phyloP scores from a whole-genome alignment of 92 coral and sea anemone species.

The Phymanthus crucifer region DNA sequence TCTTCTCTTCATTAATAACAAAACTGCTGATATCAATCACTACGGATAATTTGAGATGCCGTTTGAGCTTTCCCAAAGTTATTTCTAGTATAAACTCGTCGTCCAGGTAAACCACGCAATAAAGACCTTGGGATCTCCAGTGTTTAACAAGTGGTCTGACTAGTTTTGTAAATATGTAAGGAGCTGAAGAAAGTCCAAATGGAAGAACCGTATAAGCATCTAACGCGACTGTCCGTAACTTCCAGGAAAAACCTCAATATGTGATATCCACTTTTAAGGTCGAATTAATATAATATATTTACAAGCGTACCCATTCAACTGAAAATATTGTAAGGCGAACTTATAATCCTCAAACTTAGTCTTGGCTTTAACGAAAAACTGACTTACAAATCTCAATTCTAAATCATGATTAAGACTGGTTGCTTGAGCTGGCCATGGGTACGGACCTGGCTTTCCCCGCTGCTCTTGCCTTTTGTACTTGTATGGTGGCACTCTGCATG shows the following conservation, averaged over 20 bases:
- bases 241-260: slow-evolving; percentile 42
- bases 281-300: too few relatives aligned
- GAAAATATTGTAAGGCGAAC: slow-evolving; percentile 30
- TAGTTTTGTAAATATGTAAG: slow-evolving; percentile 49
- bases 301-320: slow-evolving; percentile 13
- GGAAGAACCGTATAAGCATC: slow-evolving; percentile 30
- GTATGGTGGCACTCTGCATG: slow-evolving; percentile 20
- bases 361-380: slow-evolving; percentile 16
- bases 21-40: slow-evolving; percentile 38
- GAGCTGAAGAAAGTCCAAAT: too few relatives aligned
- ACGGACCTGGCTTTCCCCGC: slow-evolving; percentile 11
- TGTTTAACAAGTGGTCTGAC: slow-evolving; percentile 42
- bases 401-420: background rate
- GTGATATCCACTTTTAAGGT: slow-evolving; percentile 56
- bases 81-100: slow-evolving; percentile 9
- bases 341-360: slow-evolving; percentile 34
- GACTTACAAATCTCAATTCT: slow-evolving; percentile 22
- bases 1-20: slow-evolving; percentile 36
- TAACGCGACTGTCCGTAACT: background rate
- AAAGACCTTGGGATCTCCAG: slow-evolving; percentile 43
- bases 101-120: slow-evolving; percentile 33
- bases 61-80: slow-evolving; percentile 24
- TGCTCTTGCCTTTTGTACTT: background rate
- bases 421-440: background rate
- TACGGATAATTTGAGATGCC: slow-evolving; percentile 31